Conservation (phyloP, 2,113 vertebrate genomes). For the Notothenia rossii region DNA sequence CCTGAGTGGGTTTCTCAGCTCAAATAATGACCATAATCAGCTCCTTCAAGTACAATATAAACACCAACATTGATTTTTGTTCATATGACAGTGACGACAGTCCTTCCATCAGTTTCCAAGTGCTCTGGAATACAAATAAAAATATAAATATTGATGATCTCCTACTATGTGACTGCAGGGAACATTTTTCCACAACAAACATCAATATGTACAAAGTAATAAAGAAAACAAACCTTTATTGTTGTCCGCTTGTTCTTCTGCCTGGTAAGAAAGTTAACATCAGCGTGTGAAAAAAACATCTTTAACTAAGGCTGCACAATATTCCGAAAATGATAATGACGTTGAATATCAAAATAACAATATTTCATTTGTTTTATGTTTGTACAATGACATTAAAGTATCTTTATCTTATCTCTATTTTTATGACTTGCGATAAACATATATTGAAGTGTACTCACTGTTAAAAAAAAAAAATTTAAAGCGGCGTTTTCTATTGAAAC, state of each 20-base stretch:
- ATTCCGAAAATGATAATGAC: too few species aligned
- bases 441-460: too few species aligned
- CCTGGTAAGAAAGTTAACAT: slow-evolving; percentile 60
- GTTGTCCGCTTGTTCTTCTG: slow-evolving; percentile 80
- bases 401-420: too few species aligned
- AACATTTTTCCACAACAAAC: neutral
- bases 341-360: too few species aligned
- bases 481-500: too few species aligned
- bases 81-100: slow-evolving; percentile 60
- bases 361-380: too few species aligned
- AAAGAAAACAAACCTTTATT: slow-evolving; percentile 74
- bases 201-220: neutral
- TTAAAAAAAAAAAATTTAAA: too few species aligned
- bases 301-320: too few species aligned
- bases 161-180: neutral
- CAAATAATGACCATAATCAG: slow-evolving; percentile 58
- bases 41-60: slow-evolving; percentile 75
- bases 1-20: slow-evolving; percentile 61
- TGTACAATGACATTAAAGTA: too few species aligned
- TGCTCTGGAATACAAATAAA: slow-evolving; percentile 52
- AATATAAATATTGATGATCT: slow-evolving; percentile 3
- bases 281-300: slow-evolving; percentile 3
- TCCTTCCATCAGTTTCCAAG: slow-evolving; percentile 53
- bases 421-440: too few species aligned
- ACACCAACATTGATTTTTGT: slow-evolving; percentile 64